A percentile compares a stretch with the other conserved stretches of the same genome.
These are phyloP conservation scores for Orchestia grillus DNA, from an alignment of 1,140 invertebrate species.

Conservation along the genomic window DNA sequence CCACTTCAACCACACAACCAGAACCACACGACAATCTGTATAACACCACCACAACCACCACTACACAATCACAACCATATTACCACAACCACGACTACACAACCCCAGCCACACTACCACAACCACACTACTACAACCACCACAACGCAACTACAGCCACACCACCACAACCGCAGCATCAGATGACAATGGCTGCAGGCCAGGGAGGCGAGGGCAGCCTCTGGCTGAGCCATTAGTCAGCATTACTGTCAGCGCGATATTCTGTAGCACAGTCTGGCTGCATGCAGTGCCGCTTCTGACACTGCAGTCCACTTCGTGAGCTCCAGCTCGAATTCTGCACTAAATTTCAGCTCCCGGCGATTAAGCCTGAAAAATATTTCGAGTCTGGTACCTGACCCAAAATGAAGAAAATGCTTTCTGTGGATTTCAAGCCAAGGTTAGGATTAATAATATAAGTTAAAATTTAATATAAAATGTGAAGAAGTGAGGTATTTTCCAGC, in stretches of 20 bases:
- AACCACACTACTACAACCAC: not conserved
- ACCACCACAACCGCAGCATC: not conserved
- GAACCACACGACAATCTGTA: not conserved
- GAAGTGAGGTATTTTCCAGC: too few species aligned
- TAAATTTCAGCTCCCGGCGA: not conserved
- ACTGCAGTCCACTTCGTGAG: not conserved
- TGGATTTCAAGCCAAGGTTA: too few species aligned
- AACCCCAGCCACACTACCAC: not conserved
- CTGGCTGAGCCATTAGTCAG: constrained; percentile 1
- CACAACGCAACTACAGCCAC: not conserved
- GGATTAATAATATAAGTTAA: too few species aligned
- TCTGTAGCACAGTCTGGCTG: not conserved
- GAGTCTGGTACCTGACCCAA: too few species aligned
- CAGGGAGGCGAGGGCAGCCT: not conserved
- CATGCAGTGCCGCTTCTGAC: not conserved
- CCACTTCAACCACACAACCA: not conserved
- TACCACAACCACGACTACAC: not conserved
- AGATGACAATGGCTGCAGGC: constrained; percentile 4
- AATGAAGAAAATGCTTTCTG: too few species aligned
- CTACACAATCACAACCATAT: not conserved
- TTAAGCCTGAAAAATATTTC: too few species aligned
- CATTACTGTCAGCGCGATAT: constrained; percentile 48
- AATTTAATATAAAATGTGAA: too few species aligned
- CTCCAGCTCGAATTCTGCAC: not conserved
- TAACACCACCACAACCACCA: not conserved